A percentile compares a stretch with the other conserved stretches of the same genome.
Conservation (phyloP, 2,113 vertebrate genomes). For the Oncorhynchus kisutch region DNA sequence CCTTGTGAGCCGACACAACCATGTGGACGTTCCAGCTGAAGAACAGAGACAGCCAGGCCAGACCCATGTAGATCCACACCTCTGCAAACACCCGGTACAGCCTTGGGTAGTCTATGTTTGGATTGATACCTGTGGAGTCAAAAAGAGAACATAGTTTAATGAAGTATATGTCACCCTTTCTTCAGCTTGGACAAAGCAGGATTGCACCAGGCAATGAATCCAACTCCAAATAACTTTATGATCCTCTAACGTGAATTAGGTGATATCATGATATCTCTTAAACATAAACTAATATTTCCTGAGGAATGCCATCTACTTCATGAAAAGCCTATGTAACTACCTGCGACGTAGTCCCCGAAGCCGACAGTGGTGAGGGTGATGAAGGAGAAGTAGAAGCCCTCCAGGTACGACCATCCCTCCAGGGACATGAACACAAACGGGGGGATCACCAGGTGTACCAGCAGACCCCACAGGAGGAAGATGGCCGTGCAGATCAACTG, state of each 20-base stretch:
- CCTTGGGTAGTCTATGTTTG: conserved; percentile 79
- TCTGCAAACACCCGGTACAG: conserved; percentile 90
- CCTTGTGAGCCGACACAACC: conserved; percentile 95
- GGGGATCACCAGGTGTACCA: conserved; percentile 90
- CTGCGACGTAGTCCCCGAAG: conserved; percentile 95
- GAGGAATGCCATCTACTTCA: not conserved
- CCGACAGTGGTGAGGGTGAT: conserved; percentile 96
- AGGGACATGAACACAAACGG: conserved; percentile 89
- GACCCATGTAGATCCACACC: conserved; percentile 94
- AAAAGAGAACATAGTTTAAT: not conserved
- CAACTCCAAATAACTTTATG: too few relatives aligned
- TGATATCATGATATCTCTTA: not conserved
- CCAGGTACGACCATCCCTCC: conserved; percentile 91
- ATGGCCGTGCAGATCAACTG: conserved; percentile 89
- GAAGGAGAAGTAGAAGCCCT: conserved; percentile 94
- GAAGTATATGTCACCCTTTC: not conserved
- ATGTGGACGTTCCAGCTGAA: conserved; percentile 99
- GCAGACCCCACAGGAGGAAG: conserved; percentile 91
- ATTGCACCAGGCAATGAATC: too few relatives aligned
- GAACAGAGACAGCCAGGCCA: conserved; percentile 97
- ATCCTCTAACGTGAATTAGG: too few relatives aligned
- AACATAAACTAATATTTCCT: not conserved
- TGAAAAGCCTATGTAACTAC: conserved; percentile 63
- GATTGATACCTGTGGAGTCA: conserved; percentile 83
- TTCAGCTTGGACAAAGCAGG: not conserved